Conservation (phyloP, 1,140 invertebrate species). For the Trachymyrmex cornetzi region DNA sequence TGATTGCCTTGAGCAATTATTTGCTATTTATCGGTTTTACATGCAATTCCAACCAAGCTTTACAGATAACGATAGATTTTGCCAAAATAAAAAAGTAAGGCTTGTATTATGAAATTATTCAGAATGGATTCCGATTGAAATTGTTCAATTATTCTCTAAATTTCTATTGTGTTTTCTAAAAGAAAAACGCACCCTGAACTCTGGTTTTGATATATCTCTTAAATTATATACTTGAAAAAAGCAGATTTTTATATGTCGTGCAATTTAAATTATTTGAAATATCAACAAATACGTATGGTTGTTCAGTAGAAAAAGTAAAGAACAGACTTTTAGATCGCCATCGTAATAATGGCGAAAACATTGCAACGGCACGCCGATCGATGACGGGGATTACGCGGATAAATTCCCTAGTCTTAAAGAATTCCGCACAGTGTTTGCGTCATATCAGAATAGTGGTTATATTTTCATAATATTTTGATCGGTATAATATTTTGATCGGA, state of each 20-base stretch:
- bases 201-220: no score
- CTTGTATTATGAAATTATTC: background rate
- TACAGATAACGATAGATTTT: background rate
- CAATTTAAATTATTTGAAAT: slow-evolving; percentile 2
- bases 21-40: background rate
- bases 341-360: slow-evolving; percentile 26
- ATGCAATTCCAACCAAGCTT: background rate
- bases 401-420: slow-evolving; percentile 28
- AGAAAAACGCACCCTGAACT: no score
- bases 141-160: no score
- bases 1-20: slow-evolving; percentile 16
- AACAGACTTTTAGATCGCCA: slow-evolving; percentile 1
- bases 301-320: background rate
- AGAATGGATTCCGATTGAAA: no score
- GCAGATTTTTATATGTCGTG: background rate
- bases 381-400: slow-evolving; percentile 26
- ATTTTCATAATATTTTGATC: slow-evolving; percentile 19
- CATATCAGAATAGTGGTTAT: slow-evolving; percentile 29
- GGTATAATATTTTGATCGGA: background rate
- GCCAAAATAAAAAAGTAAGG: background rate
- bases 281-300: slow-evolving; percentile 2
- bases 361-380: background rate
- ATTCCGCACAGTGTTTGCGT: background rate
- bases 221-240: background rate
- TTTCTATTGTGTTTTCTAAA: no score